Evolutionary conservation across 2,888 invertebrate genomes (phyloP), one percentile per base, ranked within the genome.

Genomic region (Scaptomyza flava): DNA sequence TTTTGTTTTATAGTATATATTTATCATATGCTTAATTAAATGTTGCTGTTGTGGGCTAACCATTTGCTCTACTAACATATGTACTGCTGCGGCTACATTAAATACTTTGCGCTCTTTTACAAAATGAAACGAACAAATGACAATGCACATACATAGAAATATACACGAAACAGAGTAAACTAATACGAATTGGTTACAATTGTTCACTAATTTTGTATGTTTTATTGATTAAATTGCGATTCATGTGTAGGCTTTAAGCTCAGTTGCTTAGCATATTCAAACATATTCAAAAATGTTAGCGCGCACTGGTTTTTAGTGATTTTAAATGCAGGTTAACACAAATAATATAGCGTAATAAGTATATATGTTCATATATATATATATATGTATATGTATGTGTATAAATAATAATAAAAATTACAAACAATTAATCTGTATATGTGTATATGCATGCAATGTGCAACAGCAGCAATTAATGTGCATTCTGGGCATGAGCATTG

Each of bases 11-110:
- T 36, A n/a, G n/a, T 36, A n/a, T 50, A 17, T 74, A 64, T 84
- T 83, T 87, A 86, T 89, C 58, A 63, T 79, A 79, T 66, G 77
- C 87, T 86, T 89, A 89, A 87, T 87, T 88, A 81, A 77, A 83
- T 81, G 86, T 89, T 85, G 89, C 79, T 89, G 89, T 81, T 89
- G 79, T 71, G 61, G 68, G 70, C 58, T 75, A 67, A 77, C 71
- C 68, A 79, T 72, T 72, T 80, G 69, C 67, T 79, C 62, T 79
- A 81, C 67, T 63, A 74, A 67, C 72, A 72, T 71, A 67, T 48
- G 46, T 62, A 61, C 72, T 72, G 74, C 77, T 72, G 77, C 61
- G 54, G 68, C 60, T 68, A 54, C 58, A 45, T 62, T 72, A 48
- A 81, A 86, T 86, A 74, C 74, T 81, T 77, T 69, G 75, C 81